Evolutionary conservation across 2,797 vertebrate species (phyloP), one percentile per base, ranked within the genome.

Genomic region (Benthosema pterotum): DNA sequence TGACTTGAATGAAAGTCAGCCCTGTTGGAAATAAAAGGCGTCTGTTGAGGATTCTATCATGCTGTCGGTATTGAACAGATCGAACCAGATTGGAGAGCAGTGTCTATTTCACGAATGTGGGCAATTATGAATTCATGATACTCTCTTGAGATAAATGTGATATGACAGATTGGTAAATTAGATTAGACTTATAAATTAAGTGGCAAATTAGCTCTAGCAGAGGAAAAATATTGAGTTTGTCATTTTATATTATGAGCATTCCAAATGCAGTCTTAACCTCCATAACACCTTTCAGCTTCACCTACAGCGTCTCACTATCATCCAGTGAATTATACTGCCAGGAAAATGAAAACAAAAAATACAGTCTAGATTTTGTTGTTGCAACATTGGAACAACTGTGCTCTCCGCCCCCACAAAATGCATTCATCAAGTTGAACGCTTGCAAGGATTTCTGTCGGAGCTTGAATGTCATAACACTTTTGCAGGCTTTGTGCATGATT

Each of bases 101-200:
- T 59, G 61, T 73, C 77, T 60, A 77, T 74, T 64, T 78, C 59
- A 66, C 65, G 70, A 82, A 71, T 65, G 65, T 18, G 60, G 58
- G 62, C 85, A 84, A 88, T 91, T 83, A 90, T 82, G 86, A 77
- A 91, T 93, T 90, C 76, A 87, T 52, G 74, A 65, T 63, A 71
- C 52, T 74, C 64, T 71, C 72, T 83, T 65, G 67, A 72, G 59
- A 69, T 80, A 65, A 38, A 9, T 75, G 51, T 42, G 45, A 72
- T 69, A 69, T 72, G 61, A 69, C 53, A 52, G 69, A 55, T n/a
- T 32, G 65, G 57, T 62, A 60, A 71, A 69, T 76, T 43, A 63
- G 64, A 77, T 75, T 56, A n/a, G n/a, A n/a, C n/a, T n/a, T n/a
- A n/a, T 60, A 69, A 77, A 74, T 72, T 72, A 57, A 72, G 67